These are phyloP conservation scores for Regulus satrapa DNA, from an alignment of 2,113 vertebrate genomes.

Conservation along the genomic window DNA sequence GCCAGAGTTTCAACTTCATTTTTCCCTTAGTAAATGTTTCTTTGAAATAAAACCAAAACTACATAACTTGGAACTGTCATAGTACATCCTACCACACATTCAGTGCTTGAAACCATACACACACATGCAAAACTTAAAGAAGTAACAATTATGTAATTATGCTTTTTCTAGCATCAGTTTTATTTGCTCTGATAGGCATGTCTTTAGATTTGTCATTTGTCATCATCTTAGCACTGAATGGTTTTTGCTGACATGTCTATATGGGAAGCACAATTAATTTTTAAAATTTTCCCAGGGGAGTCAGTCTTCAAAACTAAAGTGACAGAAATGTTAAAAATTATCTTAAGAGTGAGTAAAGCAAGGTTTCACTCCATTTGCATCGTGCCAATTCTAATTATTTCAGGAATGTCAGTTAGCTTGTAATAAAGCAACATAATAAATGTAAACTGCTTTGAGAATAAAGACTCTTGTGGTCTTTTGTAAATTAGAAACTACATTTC, in stretches of 20 bases:
- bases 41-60: slow-evolving; percentile 54
- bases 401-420: neutral
- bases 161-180: slow-evolving; percentile 8
- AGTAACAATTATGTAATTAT: neutral
- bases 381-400: neutral
- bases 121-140: neutral
- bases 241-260: neutral
- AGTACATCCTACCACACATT: neutral
- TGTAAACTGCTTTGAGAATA: neutral
- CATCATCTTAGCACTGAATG: neutral
- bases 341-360: neutral
- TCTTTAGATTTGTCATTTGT: neutral
- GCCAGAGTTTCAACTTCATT: neutral
- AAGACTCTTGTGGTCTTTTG: neutral
- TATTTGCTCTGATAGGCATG: slow-evolving; percentile 1
- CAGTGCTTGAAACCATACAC: neutral
- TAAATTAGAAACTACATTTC: neutral
- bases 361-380: neutral
- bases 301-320: slow-evolving; percentile 26
- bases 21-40: slow-evolving; percentile 23
- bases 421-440: neutral
- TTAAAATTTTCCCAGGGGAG: neutral
- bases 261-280: slow-evolving; percentile 32
- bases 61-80: neutral
- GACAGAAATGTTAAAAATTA: slow-evolving; percentile 30